These are phyloP conservation scores for Pseudochirops cupreus DNA, from an alignment of 2,797 vertebrate species.

Conservation along the genomic window DNA sequence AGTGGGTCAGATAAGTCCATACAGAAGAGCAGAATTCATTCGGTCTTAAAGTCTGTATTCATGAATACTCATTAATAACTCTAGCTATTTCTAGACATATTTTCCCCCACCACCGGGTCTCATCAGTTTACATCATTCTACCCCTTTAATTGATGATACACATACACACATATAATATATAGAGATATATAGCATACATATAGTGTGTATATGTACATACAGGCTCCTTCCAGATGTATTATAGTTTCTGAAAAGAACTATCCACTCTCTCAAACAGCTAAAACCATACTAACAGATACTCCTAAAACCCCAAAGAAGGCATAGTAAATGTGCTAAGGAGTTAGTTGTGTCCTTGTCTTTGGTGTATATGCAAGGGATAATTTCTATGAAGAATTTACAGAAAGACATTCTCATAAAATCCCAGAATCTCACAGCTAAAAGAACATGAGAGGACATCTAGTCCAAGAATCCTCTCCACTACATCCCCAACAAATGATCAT, in stretches of 20 bases:
- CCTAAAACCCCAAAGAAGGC: neutral
- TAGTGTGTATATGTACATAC: no score
- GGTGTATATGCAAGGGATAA: neutral
- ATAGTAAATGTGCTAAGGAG: neutral
- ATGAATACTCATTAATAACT: neutral
- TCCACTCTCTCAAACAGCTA: neutral
- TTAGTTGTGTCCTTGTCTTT: neutral
- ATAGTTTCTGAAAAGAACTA: neutral
- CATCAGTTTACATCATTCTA: neutral
- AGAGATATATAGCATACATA: neutral
- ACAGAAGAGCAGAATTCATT: neutral
- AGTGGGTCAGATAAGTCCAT: neutral
- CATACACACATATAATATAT: neutral
- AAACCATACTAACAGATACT: neutral
- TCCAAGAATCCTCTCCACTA: neutral
- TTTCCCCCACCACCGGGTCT: neutral
- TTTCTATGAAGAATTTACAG: neutral
- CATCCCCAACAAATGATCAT: neutral
- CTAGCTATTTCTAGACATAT: neutral
- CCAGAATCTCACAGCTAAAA: neutral
- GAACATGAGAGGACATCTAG: neutral
- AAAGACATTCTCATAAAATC: neutral
- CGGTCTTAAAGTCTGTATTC: neutral
- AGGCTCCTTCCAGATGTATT: neutral
- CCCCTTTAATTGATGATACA: neutral